Conservation (phyloP, 2,888 invertebrate species). For the Rhabditoides inermis region DNA sequence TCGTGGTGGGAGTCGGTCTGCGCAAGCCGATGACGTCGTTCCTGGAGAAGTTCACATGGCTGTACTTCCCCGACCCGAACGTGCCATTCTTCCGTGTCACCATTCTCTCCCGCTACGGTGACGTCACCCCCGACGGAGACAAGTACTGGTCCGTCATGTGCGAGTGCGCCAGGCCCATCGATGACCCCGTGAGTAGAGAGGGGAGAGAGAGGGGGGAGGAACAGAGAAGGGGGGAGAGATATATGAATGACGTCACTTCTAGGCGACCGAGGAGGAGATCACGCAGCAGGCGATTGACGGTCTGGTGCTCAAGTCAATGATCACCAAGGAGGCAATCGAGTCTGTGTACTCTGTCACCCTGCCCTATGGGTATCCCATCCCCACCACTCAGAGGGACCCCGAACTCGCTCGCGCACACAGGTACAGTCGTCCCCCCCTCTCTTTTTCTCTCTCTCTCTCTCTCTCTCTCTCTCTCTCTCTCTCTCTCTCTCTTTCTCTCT, state of each 20-base stretch:
- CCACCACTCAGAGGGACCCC: slow-evolving; percentile 45
- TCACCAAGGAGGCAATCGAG: slow-evolving; percentile 43
- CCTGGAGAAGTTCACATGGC: slow-evolving; percentile 47
- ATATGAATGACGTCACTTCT: background rate
- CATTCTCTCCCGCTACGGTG: slow-evolving; percentile 47
- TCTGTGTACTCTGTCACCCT: slow-evolving; percentile 43
- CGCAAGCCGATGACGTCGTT: slow-evolving; percentile 45
- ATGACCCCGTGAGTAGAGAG: slow-evolving; percentile 41
- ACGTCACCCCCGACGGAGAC: slow-evolving; percentile 43
- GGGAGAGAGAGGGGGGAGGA: too few species aligned
- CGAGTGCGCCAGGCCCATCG: slow-evolving; percentile 45
- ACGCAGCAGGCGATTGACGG: slow-evolving; percentile 42
- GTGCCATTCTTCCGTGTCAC: slow-evolving; percentile 51
- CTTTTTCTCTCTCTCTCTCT: too few species aligned
- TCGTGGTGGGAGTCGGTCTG: slow-evolving; percentile 49
- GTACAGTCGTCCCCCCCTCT: too few species aligned
- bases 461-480: too few species aligned
- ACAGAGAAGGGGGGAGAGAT: too few species aligned
- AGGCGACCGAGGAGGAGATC: slow-evolving; percentile 42
- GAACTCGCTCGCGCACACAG: slow-evolving; percentile 47
- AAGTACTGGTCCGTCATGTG: slow-evolving; percentile 52
- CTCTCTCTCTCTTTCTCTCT: too few species aligned
- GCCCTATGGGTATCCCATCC: slow-evolving; percentile 50
- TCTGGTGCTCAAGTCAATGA: slow-evolving; percentile 45
- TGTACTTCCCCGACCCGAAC: slow-evolving; percentile 49